Evolutionary conservation across 2,888 invertebrate genomes (phyloP).

Genomic region (Tridacna gigas): DNA sequence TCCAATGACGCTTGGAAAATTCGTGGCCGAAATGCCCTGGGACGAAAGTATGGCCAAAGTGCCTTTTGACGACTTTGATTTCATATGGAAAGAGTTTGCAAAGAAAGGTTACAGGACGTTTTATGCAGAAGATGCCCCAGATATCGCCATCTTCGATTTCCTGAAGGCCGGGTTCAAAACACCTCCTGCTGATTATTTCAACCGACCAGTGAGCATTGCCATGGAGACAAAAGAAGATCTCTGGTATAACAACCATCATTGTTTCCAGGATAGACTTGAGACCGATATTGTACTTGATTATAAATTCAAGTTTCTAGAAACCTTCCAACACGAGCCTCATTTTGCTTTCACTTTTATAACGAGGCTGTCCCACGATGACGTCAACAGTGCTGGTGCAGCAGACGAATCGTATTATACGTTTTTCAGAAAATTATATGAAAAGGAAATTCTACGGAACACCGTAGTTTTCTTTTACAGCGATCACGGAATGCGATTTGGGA

Average conservation of each 20-base stretch:
- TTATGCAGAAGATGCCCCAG: conserved; percentile 93
- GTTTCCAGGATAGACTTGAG: conserved; percentile 90
- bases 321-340: conserved; percentile 88
- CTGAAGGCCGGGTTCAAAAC: conserved; percentile 90
- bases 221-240: conserved; percentile 79
- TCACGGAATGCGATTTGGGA: conserved; percentile 95
- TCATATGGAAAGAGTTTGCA: conserved; percentile 93
- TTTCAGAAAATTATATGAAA: conserved; percentile 85
- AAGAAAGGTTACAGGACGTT: conserved; percentile 91
- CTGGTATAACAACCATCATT: conserved; percentile 84
- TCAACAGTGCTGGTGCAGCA: conserved; percentile 91
- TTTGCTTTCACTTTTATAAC: conserved; percentile 95
- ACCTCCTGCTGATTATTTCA: conserved; percentile 94
- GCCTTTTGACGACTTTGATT: conserved; percentile 86
- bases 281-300: conserved; percentile 89
- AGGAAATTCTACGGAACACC: conserved; percentile 71
- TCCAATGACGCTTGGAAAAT: conserved; percentile 88
- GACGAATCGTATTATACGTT: conserved; percentile 89
- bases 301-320: conserved; percentile 86
- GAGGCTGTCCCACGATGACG: conserved; percentile 92
- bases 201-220: conserved; percentile 90
- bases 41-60: conserved; percentile 57
- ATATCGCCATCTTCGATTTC: conserved; percentile 93
- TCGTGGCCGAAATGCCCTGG: conserved; percentile 68
- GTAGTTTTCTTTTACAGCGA: conserved; percentile 89